phyloP scores from a whole-genome alignment of 2,113 vertebrate genomes.

The Cyphomyrus discorhynchus region DNA sequence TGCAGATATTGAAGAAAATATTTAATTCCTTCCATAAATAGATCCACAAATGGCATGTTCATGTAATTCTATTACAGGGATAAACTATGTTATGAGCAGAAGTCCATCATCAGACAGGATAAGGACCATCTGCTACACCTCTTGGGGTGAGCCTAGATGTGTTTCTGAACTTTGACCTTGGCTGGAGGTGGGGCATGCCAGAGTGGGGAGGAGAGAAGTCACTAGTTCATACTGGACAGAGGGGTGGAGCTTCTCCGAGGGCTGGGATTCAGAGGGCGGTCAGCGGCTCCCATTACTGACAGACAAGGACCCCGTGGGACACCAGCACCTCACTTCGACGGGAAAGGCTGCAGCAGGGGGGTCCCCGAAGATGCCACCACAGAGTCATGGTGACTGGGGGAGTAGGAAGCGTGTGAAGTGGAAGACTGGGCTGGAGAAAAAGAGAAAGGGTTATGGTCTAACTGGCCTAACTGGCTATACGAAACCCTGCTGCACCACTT shows the following conservation, averaged over 20 bases:
- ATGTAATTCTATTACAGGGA: background rate
- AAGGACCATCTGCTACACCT: background rate
- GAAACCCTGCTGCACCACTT: background rate
- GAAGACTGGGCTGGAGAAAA: conserved; percentile 37
- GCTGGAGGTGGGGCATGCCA: background rate
- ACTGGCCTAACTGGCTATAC: background rate
- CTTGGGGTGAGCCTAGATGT: background rate
- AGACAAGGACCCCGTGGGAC: background rate
- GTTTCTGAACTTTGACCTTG: background rate
- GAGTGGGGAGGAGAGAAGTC: background rate
- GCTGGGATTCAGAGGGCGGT: background rate
- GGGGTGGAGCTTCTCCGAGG: background rate
- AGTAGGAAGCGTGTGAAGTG: conserved; percentile 65
- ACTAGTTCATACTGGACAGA: background rate
- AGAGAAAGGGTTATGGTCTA: background rate
- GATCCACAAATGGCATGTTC: background rate
- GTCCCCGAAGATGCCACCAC: conserved; percentile 72
- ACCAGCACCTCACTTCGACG: conserved; percentile 9
- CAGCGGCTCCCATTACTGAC: background rate
- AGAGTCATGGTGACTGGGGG: conserved; percentile 68
- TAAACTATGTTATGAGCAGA: background rate
- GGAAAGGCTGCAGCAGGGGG: conserved; percentile 60
- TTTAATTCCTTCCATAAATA: background rate
- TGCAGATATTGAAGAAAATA: background rate
- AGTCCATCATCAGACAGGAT: background rate